Conservation (phyloP, 2,888 invertebrate genomes). For the Octodonta nipae region DNA sequence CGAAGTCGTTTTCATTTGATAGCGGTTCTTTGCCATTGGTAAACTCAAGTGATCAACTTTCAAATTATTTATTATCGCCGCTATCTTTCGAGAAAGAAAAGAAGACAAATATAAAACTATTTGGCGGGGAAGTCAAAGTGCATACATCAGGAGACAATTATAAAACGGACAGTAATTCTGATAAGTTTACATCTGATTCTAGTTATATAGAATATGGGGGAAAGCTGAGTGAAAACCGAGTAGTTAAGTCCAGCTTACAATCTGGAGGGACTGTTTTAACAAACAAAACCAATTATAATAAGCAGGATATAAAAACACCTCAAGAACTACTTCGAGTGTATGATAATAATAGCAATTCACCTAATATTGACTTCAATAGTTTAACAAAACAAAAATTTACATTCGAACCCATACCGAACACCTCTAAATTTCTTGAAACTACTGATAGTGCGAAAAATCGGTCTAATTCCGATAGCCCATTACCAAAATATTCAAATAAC, state of each 20-base stretch:
- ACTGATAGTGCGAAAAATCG: constrained; percentile 6
- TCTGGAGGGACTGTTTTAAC: constrained; percentile 63
- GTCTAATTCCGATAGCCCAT: constrained; percentile 10
- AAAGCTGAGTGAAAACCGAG: constrained; percentile 41
- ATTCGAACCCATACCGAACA: constrained; percentile 10
- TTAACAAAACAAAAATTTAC: constrained; percentile 17
- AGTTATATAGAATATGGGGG: constrained; percentile 21
- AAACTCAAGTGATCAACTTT: constrained; percentile 11
- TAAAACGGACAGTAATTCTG: constrained; percentile 29
- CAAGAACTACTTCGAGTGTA: constrained; percentile 30
- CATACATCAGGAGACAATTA: constrained; percentile 51
- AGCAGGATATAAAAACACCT: constrained; percentile 20
- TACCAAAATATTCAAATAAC: constrained; percentile 26
- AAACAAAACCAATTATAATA: constrained; percentile 27
- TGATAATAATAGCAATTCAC: constrained; percentile 24
- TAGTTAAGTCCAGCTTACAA: constrained; percentile 67
- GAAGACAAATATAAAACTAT: constrained; percentile 46
- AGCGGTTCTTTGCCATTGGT: constrained; percentile 20
- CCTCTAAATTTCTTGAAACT: constrained; percentile 4
- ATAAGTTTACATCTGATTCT: constrained; percentile 5
- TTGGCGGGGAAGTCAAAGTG: constrained; percentile 67
- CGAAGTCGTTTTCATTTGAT: constrained; percentile 34
- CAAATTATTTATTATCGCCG: constrained; percentile 26
- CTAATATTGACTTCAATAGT: constrained; percentile 25
- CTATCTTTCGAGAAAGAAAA: constrained; percentile 21